phyloP scores from a whole-genome alignment of 2,797 vertebrate genomes.

The Poliocrania exsul region DNA sequence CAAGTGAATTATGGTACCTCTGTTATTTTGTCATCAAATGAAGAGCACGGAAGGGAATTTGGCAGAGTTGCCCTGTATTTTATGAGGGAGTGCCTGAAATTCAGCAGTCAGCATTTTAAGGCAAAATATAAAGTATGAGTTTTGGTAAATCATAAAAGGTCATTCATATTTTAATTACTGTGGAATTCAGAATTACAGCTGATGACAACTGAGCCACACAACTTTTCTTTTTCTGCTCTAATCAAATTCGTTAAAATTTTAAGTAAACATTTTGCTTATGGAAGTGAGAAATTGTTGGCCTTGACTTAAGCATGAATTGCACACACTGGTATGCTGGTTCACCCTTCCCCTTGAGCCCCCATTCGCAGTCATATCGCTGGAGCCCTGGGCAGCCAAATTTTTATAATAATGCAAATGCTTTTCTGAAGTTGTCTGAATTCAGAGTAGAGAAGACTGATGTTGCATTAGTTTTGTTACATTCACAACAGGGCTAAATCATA shows the following conservation, averaged over 20 bases:
- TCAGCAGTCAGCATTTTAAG: not conserved
- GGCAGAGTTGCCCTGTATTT: not conserved
- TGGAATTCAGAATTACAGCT: not conserved
- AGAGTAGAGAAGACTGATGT: not conserved
- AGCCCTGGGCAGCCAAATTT: not conserved
- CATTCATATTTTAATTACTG: not conserved
- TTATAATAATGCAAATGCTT: not conserved
- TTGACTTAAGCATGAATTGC: not conserved
- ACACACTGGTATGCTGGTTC: not conserved
- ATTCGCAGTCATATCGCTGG: not conserved
- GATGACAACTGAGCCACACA: not conserved
- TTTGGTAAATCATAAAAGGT: not conserved
- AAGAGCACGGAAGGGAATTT: not conserved
- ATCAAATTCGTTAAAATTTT: not conserved
- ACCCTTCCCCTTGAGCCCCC: not conserved
- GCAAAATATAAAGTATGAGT: not conserved
- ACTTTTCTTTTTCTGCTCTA: not conserved
- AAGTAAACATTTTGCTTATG: not conserved
- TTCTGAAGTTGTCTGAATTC: not conserved
- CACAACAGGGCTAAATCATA: not conserved
- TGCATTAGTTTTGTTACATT: not conserved
- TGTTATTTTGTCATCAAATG: conserved; percentile 16
- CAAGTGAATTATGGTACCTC: conserved; percentile 18
- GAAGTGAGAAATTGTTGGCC: not conserved
- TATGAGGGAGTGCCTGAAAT: not conserved